A percentile compares a stretch with the other conserved stretches of the same genome.
These are phyloP conservation scores for Oppia nitens DNA, from an alignment of 1,140 invertebrate species.

Conservation along the genomic window DNA sequence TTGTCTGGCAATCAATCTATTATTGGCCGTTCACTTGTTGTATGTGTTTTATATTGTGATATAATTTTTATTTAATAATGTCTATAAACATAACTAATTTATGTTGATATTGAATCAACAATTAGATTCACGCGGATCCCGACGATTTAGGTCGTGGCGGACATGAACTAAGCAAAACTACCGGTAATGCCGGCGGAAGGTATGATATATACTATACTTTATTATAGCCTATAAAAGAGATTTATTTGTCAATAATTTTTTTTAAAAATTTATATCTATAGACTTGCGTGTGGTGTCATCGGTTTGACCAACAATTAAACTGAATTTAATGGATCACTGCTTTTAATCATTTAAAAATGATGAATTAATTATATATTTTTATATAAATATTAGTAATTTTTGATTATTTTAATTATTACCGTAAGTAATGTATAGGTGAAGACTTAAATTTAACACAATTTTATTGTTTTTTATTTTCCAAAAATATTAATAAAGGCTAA, in stretches of 20 bases:
- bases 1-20: constrained; percentile 35
- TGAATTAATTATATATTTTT: too few species aligned
- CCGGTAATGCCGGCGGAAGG: constrained; percentile 89
- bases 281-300: constrained; percentile 88
- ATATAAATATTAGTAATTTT: too few species aligned
- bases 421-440: too few species aligned
- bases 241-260: background rate
- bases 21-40: constrained; percentile 29
- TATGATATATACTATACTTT: background rate
- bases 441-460: too few species aligned
- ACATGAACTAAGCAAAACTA: constrained; percentile 80
- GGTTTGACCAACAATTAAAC: constrained; percentile 38
- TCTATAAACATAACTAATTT: constrained; percentile 9
- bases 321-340: too few species aligned
- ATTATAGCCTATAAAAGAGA: too few species aligned
- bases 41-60: constrained; percentile 9
- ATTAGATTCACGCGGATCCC: constrained; percentile 65
- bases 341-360: too few species aligned
- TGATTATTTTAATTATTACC: too few species aligned
- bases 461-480: too few species aligned
- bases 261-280: background rate
- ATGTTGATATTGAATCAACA: background rate
- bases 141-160: constrained; percentile 90
- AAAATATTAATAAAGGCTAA: too few species aligned
- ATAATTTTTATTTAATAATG: constrained; percentile 3